Base-by-base conservation (phyloP, 2,888 invertebrate genomes). In the Andrena trimmerana region DNA sequence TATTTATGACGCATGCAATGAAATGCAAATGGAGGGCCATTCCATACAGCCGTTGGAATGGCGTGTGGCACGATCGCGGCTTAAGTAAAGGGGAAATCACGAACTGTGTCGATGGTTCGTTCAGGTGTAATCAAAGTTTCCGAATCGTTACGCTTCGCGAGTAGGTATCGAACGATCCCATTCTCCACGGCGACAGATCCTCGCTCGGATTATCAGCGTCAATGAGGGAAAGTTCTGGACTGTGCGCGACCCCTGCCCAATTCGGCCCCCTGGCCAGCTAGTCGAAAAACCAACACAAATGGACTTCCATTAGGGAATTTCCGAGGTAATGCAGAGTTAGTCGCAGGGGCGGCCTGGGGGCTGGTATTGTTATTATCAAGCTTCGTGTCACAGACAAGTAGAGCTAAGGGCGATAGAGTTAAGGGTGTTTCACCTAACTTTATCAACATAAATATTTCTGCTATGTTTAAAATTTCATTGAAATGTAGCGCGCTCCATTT, bases 271-370 rank as follows among this genome's bases (percentile, higher is more conserved):
- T 13, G 13, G 3, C 42, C 27, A 2, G 13, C 4, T 57, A 42
- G 59, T 59, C 57, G 10, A 63, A 63, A 63, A 72, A 63, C 13
- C 33, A 24, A 16, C 50, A 16, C 16, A 52, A 24, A 10, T 10
- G 31, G 16, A 66, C 24, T 59, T 66, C 73, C 73, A 73, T 73
- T 73, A 73, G 42, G 36, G 66, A 73, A 60, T 29, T 70, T 69
- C 63, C 42, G 60, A 69, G 20, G 69, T 60, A 60, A 69, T 62
- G 13, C 48, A 2, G 13, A 20, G 29, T 62, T 29, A 69, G 65
- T 70, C 24, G 24, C 13, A n/a, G 33, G 24, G 10, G 20, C n/a
- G 42, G 20, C 20, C 50, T 42, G 8, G 16, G 13, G n/a, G 3
- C 8, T 50, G 65, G 65, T 59, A 77, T 77, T 29, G 63, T 8